Percentiles rank a stretch among this genome's conserved stretches.
phyloP scores from a whole-genome alignment of 2,113 vertebrate species.

The Neomonachus schauinslandi region DNA sequence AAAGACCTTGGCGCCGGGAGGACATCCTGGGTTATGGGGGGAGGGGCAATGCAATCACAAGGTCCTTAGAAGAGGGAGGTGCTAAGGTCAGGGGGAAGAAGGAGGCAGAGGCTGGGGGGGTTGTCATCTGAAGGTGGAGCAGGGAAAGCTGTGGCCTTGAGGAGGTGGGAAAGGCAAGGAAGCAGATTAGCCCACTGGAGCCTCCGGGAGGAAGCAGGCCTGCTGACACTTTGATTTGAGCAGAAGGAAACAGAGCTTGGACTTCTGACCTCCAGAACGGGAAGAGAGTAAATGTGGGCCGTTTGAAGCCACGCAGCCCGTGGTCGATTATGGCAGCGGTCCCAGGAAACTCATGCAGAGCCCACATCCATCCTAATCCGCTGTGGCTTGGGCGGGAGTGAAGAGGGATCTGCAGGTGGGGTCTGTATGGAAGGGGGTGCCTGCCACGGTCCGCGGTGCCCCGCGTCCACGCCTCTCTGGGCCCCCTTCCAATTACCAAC shows the following conservation, averaged over 20 bases:
- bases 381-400: neutral
- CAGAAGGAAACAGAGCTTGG: neutral
- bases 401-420: neutral
- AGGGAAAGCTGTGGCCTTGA: rapidly evolving
- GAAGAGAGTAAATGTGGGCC: neutral
- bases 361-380: rapidly evolving
- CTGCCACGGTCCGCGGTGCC: rapidly evolving
- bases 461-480: rapidly evolving
- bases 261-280: neutral
- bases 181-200: neutral
- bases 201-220: neutral
- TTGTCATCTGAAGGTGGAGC: rapidly evolving
- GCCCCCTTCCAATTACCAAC: neutral
- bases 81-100: neutral
- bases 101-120: neutral
- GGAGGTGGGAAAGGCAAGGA: neutral
- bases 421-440: no score
- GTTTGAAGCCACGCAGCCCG: rapidly evolving
- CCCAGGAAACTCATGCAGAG: rapidly evolving
- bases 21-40: no score
- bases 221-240: neutral
- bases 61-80: neutral
- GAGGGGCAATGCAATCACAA: neutral
- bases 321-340: neutral
- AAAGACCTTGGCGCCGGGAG: neutral